These are phyloP conservation scores for Pygoscelis adeliae DNA, from an alignment of 2,113 vertebrate species.

Conservation along the genomic window DNA sequence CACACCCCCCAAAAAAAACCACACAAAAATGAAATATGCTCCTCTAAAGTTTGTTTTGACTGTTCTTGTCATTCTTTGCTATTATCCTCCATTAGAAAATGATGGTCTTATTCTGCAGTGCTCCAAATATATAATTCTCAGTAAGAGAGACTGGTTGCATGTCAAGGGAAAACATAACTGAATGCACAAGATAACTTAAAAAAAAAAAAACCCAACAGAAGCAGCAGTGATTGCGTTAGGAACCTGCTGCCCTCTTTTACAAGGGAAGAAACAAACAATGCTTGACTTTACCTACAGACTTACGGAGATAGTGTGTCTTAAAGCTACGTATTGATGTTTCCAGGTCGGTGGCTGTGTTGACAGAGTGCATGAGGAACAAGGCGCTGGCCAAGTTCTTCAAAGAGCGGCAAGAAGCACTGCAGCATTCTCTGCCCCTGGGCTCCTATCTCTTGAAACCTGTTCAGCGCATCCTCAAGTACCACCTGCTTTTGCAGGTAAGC, in stretches of 20 bases:
- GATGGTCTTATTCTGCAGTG: background rate
- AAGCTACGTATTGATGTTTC: background rate
- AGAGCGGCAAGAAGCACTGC: constrained; percentile 91
- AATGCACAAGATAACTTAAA: background rate
- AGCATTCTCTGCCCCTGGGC: constrained; percentile 92
- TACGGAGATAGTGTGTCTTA: background rate
- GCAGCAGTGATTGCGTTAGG: background rate
- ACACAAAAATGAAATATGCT: background rate
- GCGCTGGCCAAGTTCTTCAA: constrained; percentile 92
- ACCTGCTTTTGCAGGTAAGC: constrained; percentile 93
- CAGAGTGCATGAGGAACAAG: constrained; percentile 97
- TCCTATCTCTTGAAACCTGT: constrained; percentile 98
- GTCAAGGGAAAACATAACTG: background rate
- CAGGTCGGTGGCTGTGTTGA: constrained; percentile 95
- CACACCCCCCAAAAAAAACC: too few relatives aligned
- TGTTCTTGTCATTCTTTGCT: background rate
- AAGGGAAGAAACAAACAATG: background rate
- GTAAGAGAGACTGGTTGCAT: background rate
- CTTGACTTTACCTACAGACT: background rate
- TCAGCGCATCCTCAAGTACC: constrained; percentile 98
- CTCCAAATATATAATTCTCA: background rate
- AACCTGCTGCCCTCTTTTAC: background rate
- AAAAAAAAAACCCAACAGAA: background rate
- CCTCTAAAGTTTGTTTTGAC: background rate
- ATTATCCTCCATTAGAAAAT: background rate